Base-by-base conservation (phyloP, 2,113 vertebrate genomes). In the Toxotes jaculatrix region DNA sequence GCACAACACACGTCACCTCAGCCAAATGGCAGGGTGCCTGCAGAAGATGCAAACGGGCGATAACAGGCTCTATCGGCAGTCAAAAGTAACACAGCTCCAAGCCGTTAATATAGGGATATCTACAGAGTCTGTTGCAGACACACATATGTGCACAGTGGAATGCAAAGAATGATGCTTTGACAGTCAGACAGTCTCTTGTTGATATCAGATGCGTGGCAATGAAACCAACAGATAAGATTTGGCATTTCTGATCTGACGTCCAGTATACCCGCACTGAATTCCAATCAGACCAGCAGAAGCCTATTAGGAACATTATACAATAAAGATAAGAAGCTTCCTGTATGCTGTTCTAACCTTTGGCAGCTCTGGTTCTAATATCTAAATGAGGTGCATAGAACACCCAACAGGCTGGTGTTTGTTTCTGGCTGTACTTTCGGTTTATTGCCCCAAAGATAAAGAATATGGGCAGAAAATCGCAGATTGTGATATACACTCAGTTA, bases 81-180 rank as follows among this genome's bases (percentile, higher is more conserved):
- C 65, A 63, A 47, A 64, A 27, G 60, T 63, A 64, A 47, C 56
- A 1, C 72, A n/a, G 68, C 62, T 74, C 71, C 49, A 12, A 80
- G 83, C 61, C 9, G 3, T 61, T 79, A 60, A 76, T 78, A 66
- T 61, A 5, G 42, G 51, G 66, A 78, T 76, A 59, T 86, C 72
- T 83, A n/a, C 57, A 27, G 31, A 17, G 21, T 77, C 80, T 84
- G 70, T 43, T 32, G 66, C 70, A 85, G 23, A 73, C 38, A 73
- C 34, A 68, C 57, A 65, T 43, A 74, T 17, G 65, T 61, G 62
- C 73, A 70, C 42, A 1, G 42, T 43, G 84, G 89, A 82, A 93
- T 92, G 83, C 83, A 36, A 79, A 80, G 88, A 90, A 94, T 89
- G 89, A 86, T 60, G 77, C 65, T 82, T 60, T 74, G 84, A 21